These are phyloP conservation scores for Eupithecia centaureata DNA, from an alignment of 2,888 invertebrate species.

Conservation along the genomic window DNA sequence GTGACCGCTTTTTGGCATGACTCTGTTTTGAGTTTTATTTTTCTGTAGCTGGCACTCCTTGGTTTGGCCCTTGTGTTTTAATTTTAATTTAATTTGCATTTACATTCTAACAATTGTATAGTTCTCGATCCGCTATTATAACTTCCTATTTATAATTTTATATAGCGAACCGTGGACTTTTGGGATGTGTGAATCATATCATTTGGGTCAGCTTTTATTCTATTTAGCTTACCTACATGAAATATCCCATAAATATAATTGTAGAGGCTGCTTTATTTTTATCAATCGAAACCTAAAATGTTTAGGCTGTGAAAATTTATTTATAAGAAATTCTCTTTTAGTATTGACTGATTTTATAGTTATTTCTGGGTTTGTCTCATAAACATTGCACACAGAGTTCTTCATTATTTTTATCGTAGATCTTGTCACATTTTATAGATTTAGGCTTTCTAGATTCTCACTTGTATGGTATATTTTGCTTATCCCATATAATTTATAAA, in stretches of 20 bases:
- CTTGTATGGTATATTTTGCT: not conserved
- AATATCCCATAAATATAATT: conserved; percentile 52
- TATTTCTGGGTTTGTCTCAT: not conserved
- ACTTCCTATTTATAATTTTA: conserved; percentile 28
- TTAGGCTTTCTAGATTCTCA: not conserved
- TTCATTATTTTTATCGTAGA: not conserved
- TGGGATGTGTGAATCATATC: conserved; percentile 49
- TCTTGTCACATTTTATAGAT: not conserved
- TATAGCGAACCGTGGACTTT: conserved; percentile 53
- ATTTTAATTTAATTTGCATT: conserved; percentile 53
- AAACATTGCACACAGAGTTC: not conserved
- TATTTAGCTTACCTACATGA: conserved; percentile 53
- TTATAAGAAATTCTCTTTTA: conserved; percentile 58
- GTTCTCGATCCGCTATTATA: conserved; percentile 51
- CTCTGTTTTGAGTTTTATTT: conserved; percentile 62
- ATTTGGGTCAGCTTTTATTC: conserved; percentile 55
- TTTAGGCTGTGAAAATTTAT: conserved; percentile 77
- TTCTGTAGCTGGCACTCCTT: conserved; percentile 82
- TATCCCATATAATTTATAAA: not conserved
- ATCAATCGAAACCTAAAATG: conserved; percentile 56
- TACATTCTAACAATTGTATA: conserved; percentile 47
- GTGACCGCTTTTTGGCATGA: conserved; percentile 75
- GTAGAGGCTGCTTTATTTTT: conserved; percentile 68
- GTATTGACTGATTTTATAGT: conserved; percentile 42
- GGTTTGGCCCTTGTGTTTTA: conserved; percentile 80